These are phyloP conservation scores for Channallabes apus DNA, from an alignment of 2,797 vertebrate species.

Conservation along the genomic window DNA sequence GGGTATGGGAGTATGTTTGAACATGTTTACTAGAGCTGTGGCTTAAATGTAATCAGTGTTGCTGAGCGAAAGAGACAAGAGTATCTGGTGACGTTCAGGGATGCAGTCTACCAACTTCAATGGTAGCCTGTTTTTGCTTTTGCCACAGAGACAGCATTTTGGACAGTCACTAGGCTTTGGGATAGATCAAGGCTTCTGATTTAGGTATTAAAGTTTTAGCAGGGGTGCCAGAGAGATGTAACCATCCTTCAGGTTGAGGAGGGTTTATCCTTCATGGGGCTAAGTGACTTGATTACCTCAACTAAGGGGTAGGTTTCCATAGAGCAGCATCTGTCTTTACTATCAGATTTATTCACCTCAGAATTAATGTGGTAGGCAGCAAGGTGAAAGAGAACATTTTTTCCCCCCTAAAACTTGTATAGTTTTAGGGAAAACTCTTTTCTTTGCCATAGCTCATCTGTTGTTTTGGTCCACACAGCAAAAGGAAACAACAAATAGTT, in stretches of 20 bases:
- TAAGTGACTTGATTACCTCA: background rate
- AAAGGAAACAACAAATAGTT: background rate
- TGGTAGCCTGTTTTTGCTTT: background rate
- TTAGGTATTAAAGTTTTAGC: background rate
- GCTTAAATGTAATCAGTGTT: background rate
- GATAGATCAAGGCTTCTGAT: background rate
- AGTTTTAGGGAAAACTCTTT: background rate
- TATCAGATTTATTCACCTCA: background rate
- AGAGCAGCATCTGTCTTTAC: background rate
- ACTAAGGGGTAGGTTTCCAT: background rate
- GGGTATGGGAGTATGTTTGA: background rate
- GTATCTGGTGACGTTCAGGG: background rate
- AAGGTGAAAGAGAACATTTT: background rate
- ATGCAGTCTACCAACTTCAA: background rate
- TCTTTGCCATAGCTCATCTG: background rate
- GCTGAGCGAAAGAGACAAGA: background rate
- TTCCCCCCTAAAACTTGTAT: background rate
- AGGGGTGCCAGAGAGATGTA: background rate
- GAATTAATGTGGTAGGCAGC: background rate
- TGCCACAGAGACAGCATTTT: background rate
- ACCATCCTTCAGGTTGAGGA: background rate
- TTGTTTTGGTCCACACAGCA: background rate
- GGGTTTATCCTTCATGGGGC: background rate
- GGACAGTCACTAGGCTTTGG: background rate
- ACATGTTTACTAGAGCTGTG: background rate